phyloP scores from a whole-genome alignment of 1,140 invertebrate genomes.

The Drosophila ambigua region DNA sequence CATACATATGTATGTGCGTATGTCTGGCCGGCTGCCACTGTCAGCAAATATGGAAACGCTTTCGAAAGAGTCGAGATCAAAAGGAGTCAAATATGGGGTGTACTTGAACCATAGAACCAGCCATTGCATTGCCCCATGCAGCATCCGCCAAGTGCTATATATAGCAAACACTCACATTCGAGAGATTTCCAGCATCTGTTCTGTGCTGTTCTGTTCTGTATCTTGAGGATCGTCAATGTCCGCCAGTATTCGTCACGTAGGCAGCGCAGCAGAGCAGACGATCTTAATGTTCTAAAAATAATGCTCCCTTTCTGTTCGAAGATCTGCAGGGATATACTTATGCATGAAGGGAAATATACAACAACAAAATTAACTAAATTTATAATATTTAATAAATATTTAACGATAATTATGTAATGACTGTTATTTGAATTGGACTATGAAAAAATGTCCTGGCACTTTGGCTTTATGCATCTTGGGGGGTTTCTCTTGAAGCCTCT shows the following conservation, averaged over 20 bases:
- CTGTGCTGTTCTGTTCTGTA: conserved; percentile 25
- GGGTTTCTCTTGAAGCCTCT: too few relatives aligned
- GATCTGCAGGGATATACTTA: conserved; percentile 8
- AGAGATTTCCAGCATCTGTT: conserved; percentile 31
- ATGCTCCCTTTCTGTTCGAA: conserved; percentile 15
- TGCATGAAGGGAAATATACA: neutral
- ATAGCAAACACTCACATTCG: conserved; percentile 25
- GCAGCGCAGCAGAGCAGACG: conserved; percentile 7
- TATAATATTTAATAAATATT: too few relatives aligned
- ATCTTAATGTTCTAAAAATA: conserved; percentile 30
- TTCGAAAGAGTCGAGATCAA: conserved; percentile 8
- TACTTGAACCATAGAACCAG: conserved; percentile 8
- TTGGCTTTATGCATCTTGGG: too few relatives aligned
- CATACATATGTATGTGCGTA: neutral
- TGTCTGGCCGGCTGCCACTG: neutral
- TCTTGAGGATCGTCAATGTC: conserved; percentile 29
- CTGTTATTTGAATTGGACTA: too few relatives aligned
- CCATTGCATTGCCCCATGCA: conserved; percentile 13
- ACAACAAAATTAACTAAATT: too few relatives aligned
- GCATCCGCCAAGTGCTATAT: conserved; percentile 32
- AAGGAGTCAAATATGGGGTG: conserved; percentile 16
- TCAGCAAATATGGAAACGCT: conserved; percentile 3
- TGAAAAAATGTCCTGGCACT: too few relatives aligned
- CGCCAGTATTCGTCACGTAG: conserved; percentile 30
- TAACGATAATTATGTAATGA: too few relatives aligned